These are phyloP conservation scores for Arrhamphus sclerolepis DNA, from an alignment of 2,797 vertebrate genomes.

Conservation along the genomic window DNA sequence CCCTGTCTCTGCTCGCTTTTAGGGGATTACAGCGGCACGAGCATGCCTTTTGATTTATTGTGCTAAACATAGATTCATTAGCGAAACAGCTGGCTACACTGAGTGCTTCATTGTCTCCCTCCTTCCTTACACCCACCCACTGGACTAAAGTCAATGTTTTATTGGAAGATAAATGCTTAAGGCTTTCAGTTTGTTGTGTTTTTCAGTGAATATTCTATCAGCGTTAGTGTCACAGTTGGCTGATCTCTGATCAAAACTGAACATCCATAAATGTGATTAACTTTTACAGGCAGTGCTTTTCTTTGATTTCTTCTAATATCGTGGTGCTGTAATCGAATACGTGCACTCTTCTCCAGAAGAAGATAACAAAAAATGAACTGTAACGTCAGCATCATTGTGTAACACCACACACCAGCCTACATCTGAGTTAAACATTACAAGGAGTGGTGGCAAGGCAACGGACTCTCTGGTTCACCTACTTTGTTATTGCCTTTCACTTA, in stretches of 20 bases:
- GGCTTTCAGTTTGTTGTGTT: constrained; percentile 28
- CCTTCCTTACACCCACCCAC: constrained; percentile 39
- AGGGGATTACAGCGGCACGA: constrained; percentile 73
- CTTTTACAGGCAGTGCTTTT: not conserved
- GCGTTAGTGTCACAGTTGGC: constrained; percentile 11
- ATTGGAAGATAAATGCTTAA: constrained; percentile 38
- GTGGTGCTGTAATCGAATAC: not conserved
- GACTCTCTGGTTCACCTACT: constrained; percentile 27
- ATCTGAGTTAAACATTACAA: constrained; percentile 62
- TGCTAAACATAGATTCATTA: constrained; percentile 79
- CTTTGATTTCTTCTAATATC: too few relatives aligned
- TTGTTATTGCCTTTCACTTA: constrained; percentile 66
- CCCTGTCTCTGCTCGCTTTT: constrained; percentile 68
- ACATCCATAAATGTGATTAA: constrained; percentile 11
- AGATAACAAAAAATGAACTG: constrained; percentile 26
- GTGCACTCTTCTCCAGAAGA: not conserved
- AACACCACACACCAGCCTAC: constrained; percentile 27
- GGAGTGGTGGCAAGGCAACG: constrained; percentile 2
- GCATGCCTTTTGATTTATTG: constrained; percentile 76
- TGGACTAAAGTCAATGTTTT: constrained; percentile 35
- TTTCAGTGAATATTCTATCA: constrained; percentile 16
- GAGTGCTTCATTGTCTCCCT: constrained; percentile 43
- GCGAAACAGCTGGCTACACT: constrained; percentile 73
- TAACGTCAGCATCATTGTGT: constrained; percentile 43
- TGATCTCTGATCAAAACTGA: constrained; percentile 13